A percentile compares a stretch with the other conserved stretches of the same genome.
These are phyloP conservation scores for Grammomys dolichurus DNA, from an alignment of 2,113 vertebrate genomes.

Conservation along the genomic window DNA sequence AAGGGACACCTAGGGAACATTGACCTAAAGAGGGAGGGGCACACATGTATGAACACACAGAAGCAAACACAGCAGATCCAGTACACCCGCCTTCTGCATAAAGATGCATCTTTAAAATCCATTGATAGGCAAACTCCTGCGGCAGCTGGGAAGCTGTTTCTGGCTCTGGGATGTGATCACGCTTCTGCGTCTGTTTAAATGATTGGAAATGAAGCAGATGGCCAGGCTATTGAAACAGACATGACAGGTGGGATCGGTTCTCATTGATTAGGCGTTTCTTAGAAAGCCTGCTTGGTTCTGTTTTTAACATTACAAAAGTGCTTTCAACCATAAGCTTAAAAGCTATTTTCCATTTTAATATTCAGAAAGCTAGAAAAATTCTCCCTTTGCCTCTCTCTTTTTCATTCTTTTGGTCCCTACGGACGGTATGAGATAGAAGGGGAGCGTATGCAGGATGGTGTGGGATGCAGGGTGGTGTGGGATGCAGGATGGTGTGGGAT, in stretches of 20 bases:
- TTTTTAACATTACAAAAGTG: not conserved
- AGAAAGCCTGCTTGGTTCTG: not conserved
- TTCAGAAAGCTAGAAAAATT: not conserved
- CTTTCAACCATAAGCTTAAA: not conserved
- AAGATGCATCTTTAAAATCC: not conserved
- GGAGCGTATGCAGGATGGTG: not conserved
- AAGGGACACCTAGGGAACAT: accelerated
- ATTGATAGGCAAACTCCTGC: not conserved
- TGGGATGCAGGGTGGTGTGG: too few relatives aligned
- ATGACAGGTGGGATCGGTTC: not conserved
- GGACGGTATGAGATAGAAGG: not conserved
- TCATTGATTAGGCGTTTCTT: not conserved
- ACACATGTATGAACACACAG: not conserved
- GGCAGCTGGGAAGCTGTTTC: not conserved
- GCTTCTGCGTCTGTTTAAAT: not conserved
- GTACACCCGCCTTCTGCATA: not conserved
- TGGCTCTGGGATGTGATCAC: not conserved
- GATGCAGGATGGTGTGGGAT: too few relatives aligned
- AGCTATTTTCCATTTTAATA: too few relatives aligned
- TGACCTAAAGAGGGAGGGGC: not conserved
- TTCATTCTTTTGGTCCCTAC: not conserved
- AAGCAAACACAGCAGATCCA: not conserved
- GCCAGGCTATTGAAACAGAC: not conserved
- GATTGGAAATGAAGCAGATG: not conserved
- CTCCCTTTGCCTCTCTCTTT: not conserved